phyloP scores from a whole-genome alignment of 2,888 invertebrate genomes.

The Lamproptera curius region DNA sequence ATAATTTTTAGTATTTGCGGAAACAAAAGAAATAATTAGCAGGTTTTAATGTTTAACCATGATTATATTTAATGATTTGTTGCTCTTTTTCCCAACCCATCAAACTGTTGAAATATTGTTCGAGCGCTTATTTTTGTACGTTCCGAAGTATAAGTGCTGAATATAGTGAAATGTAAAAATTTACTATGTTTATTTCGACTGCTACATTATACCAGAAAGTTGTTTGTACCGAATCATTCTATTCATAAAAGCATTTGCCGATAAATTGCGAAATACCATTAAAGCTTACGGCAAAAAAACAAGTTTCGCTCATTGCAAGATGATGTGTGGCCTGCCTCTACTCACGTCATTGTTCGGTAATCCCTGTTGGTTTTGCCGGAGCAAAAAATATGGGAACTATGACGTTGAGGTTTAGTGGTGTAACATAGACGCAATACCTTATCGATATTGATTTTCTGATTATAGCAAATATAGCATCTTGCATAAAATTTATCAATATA shows the following conservation, averaged over 20 bases:
- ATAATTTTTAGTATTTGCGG: too few species aligned
- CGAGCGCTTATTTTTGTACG: too few species aligned
- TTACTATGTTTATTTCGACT: constrained; percentile 2
- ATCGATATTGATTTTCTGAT: constrained; percentile 20
- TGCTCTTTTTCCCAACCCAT: too few species aligned
- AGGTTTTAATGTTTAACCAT: too few species aligned
- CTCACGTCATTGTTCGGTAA: constrained; percentile 63
- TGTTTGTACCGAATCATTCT: constrained; percentile 19
- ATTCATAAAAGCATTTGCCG: constrained; percentile 35
- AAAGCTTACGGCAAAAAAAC: constrained; percentile 57
- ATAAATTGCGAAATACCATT: constrained; percentile 64
- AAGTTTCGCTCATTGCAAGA: constrained; percentile 41
- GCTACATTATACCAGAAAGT: not conserved
- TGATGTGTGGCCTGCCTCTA: constrained; percentile 61
- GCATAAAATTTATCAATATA: too few species aligned
- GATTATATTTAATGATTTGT: too few species aligned
- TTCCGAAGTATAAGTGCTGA: too few species aligned
- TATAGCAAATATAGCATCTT: too few species aligned
- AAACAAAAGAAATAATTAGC: too few species aligned
- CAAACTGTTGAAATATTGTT: too few species aligned
- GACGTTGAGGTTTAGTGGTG: constrained; percentile 41
- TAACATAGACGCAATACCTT: constrained; percentile 14
- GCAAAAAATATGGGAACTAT: constrained; percentile 68
- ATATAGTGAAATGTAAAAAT: not conserved
- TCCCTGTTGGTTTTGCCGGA: constrained; percentile 44